A percentile compares a stretch with the other conserved stretches of the same genome.
These are phyloP conservation scores for Pseudeuparius sepicola DNA, from an alignment of 2,888 invertebrate genomes.

Conservation along the genomic window DNA sequence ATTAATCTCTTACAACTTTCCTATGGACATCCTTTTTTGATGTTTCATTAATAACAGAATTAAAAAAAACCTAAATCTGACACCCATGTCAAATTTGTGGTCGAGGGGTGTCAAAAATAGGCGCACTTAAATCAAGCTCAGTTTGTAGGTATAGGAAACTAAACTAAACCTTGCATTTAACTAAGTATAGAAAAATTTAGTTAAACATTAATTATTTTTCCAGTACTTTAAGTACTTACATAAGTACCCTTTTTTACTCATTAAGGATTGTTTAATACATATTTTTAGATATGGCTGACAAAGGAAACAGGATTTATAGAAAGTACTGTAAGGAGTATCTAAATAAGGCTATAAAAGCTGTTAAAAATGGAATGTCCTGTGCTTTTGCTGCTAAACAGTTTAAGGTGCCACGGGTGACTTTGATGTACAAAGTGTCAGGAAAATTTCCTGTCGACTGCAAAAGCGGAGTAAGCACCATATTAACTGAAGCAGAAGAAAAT, in stretches of 20 bases:
- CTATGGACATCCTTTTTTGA: conserved; percentile 1
- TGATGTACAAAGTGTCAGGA: conserved; percentile 2
- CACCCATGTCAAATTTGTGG: conserved; percentile 3
- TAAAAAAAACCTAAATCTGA: conserved; percentile 1
- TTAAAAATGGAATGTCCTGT: conserved; percentile 3
- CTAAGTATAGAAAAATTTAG: too few species aligned
- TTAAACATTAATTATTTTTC: too few species aligned
- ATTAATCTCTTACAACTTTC: conserved; percentile 2
- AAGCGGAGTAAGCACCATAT: conserved; percentile 1
- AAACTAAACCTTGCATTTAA: too few species aligned
- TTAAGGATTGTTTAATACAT: too few species aligned
- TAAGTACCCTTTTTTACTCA: too few species aligned
- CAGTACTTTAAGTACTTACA: too few species aligned
- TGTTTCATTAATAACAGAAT: background rate
- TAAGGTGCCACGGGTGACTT: conserved; percentile 1
- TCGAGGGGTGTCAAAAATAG: conserved; percentile 2
- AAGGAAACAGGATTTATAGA: conserved; percentile 2
- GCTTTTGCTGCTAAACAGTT: conserved; percentile 2
- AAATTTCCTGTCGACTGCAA: conserved; percentile 3
- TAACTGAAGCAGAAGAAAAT: conserved; percentile 2
- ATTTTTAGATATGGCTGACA: conserved; percentile 1
- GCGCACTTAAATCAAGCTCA: too few species aligned
- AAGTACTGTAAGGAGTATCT: conserved; percentile 1
- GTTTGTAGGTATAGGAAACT: too few species aligned
- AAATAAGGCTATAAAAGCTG: conserved; percentile 3